phyloP scores from a whole-genome alignment of 2,797 vertebrate genomes.

The Centropyge bicolor region DNA sequence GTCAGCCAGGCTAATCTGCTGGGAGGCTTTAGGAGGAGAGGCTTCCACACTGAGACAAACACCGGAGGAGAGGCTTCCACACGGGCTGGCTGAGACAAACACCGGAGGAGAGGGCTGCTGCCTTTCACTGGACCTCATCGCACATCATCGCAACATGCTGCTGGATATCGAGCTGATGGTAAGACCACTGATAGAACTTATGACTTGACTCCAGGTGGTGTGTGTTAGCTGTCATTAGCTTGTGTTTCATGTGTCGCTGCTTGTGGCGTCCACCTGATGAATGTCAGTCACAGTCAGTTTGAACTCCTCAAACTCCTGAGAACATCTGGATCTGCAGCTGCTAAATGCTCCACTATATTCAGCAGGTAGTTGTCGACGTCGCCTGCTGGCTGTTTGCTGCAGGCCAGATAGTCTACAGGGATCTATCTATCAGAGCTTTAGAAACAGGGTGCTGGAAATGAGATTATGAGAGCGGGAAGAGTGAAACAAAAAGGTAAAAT shows the following conservation, averaged over 20 bases:
- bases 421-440: background rate
- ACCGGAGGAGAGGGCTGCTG: conserved; percentile 5
- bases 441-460: background rate
- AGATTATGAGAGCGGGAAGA: background rate
- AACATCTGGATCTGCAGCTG: background rate
- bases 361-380: background rate
- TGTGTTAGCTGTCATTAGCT: conserved; percentile 6
- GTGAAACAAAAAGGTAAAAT: background rate
- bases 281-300: background rate
- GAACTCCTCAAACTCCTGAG: background rate
- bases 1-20: conserved; percentile 75
- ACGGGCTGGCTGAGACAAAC: conserved; percentile 1
- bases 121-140: background rate
- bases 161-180: conserved; percentile 54
- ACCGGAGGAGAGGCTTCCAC: conserved; percentile 23
- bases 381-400: background rate
- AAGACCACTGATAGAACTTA: conserved; percentile 40
- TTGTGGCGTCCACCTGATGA: background rate
- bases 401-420: background rate
- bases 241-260: conserved; percentile 7
- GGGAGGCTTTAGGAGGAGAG: conserved; percentile 52
- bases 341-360: background rate
- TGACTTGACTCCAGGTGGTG: background rate
- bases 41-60: conserved; percentile 16
- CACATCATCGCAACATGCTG: conserved; percentile 22